Base-by-base conservation (phyloP, 2,888 invertebrate genomes). In the Pseudococcus viburni region DNA sequence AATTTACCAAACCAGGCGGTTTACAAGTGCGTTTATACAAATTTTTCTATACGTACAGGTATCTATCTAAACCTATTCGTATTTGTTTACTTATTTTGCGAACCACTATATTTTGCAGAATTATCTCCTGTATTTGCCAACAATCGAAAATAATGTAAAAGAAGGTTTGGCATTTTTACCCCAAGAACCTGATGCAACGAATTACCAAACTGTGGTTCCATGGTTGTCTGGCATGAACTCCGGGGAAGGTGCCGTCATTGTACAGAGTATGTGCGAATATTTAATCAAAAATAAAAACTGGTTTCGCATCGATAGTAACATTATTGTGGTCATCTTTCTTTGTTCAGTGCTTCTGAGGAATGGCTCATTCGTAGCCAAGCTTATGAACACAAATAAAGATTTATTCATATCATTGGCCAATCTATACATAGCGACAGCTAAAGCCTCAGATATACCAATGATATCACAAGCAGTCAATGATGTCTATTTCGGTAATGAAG, bases 191-290 rank as follows among this genome's bases (percentile, higher is more conserved):
- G 48, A n/a, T 11, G 11, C 19, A 6, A 33, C 48, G 5, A 83
- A 26, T n/a, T 64, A 86, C n/a, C 59, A 83, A 86, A 64, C 48
- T 42, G 46, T 42, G 7, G 85, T 89, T n/a, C 88, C 88, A 5
- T 51, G 84, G 46, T 39, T 88, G 7, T 73, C 77, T 0, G 88
- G 88, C 59, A 85, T 85, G 15, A 89, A 88, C 15, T 86, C 89
- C 0, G 88, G 39, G 5, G 89, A 89, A 39, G 89, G 89, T 4
- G 15, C 15, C 12, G 4, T 51, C 15, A 51, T 15, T 2, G 11
- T 4, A 0, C 1, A 0, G 11, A 51, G 48, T 51, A 42, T 9
- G 42, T 42, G 42, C 42, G 42, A 42, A 42, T 42, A 5, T 42
- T 3, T 33, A 33, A 33, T 33, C 26, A 33, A 3, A 55, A 55